Evolutionary conservation across 2,113 vertebrate species (phyloP), one percentile per base, ranked within the genome.

Genomic region (Pardalotus punctatus): DNA sequence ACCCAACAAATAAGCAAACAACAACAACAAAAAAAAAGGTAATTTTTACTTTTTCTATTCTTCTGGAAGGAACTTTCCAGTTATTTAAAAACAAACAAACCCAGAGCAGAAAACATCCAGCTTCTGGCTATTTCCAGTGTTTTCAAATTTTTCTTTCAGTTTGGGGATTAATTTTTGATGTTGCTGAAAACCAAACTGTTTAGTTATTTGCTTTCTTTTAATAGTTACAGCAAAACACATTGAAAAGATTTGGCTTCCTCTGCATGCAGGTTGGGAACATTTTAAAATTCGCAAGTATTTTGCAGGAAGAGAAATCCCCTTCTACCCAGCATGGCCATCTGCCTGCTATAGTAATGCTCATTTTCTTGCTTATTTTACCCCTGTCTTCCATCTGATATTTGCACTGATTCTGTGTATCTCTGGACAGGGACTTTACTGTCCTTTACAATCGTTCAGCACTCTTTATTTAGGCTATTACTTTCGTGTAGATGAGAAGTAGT

Each of bases 71-170:
- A 45, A 45, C 43, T 20, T 45, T 45, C 43, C 9, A 20, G 43
- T 45, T 45, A 45, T 19, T 20, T 20, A 45, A 45, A 20, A 45
- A 19, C 43, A 45, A 45, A 45, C 38, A 36, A 91, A 54, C 14
- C 58, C 50, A 77, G 74, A 90, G 58, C 71, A 90, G 79, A 56
- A 95, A 95, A 17, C 35, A 85, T 78, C 51, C 79, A 66, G 47
- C 82, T 96, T 90, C 72, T 70, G 85, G 71, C 43, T 96, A 62
- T 94, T 96, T 86, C 56, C 43, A 88, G 47, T 60, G 48, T 90
- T 94, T 94, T 82, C 47, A 71, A 90, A 86, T 88, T 83, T 76
- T 94, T 80, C 38, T 91, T 89, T 95, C 67, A 77, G 29, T 88
- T 83, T 70, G 51, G 56, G 71, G 64, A 86, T 90, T 77, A 80